A percentile compares a stretch with the other conserved stretches of the same genome.
phyloP scores from a whole-genome alignment of 1,140 invertebrate species.

The Trypoxylus dichotomus region DNA sequence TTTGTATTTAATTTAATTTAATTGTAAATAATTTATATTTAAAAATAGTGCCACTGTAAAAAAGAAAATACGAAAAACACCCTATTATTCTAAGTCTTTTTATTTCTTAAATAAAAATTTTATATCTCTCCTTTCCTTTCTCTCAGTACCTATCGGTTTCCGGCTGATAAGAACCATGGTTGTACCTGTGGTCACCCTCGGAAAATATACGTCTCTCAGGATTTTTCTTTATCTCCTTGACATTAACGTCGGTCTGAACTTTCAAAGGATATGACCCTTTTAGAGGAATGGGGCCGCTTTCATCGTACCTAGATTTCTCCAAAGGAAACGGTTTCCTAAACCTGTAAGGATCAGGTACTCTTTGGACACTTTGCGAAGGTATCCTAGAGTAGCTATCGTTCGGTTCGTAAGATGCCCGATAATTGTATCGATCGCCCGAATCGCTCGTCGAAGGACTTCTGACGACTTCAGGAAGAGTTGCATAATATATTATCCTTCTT shows the following conservation, averaged over 20 bases:
- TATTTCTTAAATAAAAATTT: not conserved
- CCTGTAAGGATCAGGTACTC: not conserved
- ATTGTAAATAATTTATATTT: not conserved
- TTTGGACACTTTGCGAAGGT: not conserved
- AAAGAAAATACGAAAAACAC: too few species aligned
- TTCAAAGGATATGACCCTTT: slow-evolving; percentile 45
- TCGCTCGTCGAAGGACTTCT: slow-evolving; percentile 47
- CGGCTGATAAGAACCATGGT: not conserved
- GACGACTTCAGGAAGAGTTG: slow-evolving; percentile 56
- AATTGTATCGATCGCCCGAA: slow-evolving; percentile 38
- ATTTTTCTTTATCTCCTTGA: slow-evolving; percentile 48
- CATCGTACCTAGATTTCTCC: slow-evolving; percentile 38
- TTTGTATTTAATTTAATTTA: too few species aligned
- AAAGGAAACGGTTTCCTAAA: slow-evolving; percentile 35
- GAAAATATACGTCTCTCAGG: slow-evolving; percentile 50
- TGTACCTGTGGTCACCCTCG: slow-evolving; percentile 43
- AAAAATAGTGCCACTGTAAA: not conserved
- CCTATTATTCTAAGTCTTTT: not conserved
- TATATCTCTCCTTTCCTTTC: not conserved
- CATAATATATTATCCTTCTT: slow-evolving; percentile 56
- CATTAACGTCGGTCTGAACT: slow-evolving; percentile 48
- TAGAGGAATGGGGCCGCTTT: not conserved
- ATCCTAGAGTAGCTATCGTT: slow-evolving; percentile 16
- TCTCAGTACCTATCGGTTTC: not conserved
- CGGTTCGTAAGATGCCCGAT: slow-evolving; percentile 38